Conservation (phyloP, 2,888 invertebrate genomes). For the Didymodactylos carnosus region DNA sequence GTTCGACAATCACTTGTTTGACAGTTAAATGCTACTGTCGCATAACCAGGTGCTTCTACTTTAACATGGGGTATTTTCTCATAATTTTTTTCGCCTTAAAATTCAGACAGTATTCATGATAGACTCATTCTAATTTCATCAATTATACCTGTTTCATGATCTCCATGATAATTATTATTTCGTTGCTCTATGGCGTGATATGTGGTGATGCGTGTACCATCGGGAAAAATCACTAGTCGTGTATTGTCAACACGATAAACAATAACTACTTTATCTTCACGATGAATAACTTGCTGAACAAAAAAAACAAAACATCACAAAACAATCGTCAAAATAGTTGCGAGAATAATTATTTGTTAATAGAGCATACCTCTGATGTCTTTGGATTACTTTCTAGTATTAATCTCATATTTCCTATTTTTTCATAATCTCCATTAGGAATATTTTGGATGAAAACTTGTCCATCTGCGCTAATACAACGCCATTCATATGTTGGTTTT, state of each 20-base stretch:
- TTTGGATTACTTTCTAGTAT: not conserved
- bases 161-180: not conserved
- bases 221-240: slow-evolving; percentile 31
- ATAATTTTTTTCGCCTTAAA: slow-evolving; percentile 18
- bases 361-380: not conserved
- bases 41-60: slow-evolving; percentile 32
- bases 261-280: slow-evolving; percentile 31
- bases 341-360: not conserved
- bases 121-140: no score
- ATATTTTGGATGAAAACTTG: not conserved
- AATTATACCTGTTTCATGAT: not conserved
- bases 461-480: not conserved
- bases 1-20: slow-evolving; percentile 27
- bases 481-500: not conserved
- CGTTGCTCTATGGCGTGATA: not conserved
- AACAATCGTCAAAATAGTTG: not conserved
- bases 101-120: not conserved
- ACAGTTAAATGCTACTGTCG: slow-evolving; percentile 31
- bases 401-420: not conserved
- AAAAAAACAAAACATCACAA: not conserved
- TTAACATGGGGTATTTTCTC: slow-evolving; percentile 21
- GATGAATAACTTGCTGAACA: slow-evolving; percentile 27
- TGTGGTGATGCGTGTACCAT: slow-evolving; percentile 23
- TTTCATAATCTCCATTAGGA: not conserved
- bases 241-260: slow-evolving; percentile 30